A percentile compares a stretch with the other conserved stretches of the same genome.
phyloP scores from a whole-genome alignment of 1,140 invertebrate species.

The Yoshiicerus persimilis region DNA sequence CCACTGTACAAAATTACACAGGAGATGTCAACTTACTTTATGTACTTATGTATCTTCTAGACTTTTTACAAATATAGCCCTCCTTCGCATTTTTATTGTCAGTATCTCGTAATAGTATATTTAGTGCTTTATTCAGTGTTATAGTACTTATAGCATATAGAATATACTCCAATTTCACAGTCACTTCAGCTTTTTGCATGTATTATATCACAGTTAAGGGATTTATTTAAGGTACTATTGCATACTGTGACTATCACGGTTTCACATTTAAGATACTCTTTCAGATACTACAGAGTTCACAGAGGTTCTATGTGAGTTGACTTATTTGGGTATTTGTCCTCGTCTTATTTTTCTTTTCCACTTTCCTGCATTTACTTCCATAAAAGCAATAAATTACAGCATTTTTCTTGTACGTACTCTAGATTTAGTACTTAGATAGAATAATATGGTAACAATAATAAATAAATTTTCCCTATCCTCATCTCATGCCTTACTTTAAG shows the following conservation, averaged over 20 bases:
- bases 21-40: not conserved
- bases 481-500: not conserved
- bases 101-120: not conserved
- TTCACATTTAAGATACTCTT: not conserved
- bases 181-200: no score
- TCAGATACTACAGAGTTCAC: not conserved
- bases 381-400: not conserved
- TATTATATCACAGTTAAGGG: no score
- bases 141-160: no score
- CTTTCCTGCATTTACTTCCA: not conserved
- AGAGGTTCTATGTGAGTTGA: not conserved
- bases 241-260: not conserved
- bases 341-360: not conserved
- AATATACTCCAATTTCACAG: no score
- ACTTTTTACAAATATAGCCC: not conserved
- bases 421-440: not conserved
- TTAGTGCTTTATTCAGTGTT: not conserved
- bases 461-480: not conserved
- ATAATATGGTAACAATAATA: slow-evolving; percentile 12
- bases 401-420: not conserved
- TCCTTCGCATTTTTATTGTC: not conserved
- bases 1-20: not conserved
- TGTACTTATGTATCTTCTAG: not conserved
- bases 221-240: no score
- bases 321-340: not conserved